Base-by-base conservation (phyloP, 2,113 vertebrate genomes). In the Glareola pratincola region DNA sequence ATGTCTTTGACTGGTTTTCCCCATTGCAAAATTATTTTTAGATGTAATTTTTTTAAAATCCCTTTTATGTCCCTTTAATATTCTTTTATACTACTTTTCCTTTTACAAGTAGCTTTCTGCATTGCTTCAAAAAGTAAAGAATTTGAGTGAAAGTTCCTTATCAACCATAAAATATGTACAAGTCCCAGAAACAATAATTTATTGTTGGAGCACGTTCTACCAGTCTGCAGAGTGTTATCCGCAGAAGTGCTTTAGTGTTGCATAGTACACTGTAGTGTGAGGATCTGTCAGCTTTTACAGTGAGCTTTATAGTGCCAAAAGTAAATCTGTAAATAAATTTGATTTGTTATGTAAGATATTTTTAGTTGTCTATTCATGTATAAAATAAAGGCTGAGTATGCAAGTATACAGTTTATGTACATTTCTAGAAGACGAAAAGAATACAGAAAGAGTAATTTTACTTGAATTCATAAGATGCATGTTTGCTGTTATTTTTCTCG, bases 381-480 rank as follows among this genome's bases (percentile, higher is more conserved):
- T 63, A 78, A 80, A 91, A 80, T 71, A 84, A 95, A 91, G 34
- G 69, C 30, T 16, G 34, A 39, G 18, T 41, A 30, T 51, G 73
- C n/a, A 84, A 53, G 30, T 78, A 27, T 64, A 59, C 12, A 60
- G 34, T 78, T 92, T 78, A 56, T 92, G 27, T 60, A 56, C 36
- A 30, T 47, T 95, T 89, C 69, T 64, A 23, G 56, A 63, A 63
- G 57, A 78, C 82, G 12, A 79, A 85, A 89, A 90, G 39, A 60
- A 79, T 69, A 23, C 30, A 37, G 51, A 51, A 91, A 39, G 51
- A 87, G 30, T 60, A 54, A 48, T 90, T 91, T 90, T 81, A 64
- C 30, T 76, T 29, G 57, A 68, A 92, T 85, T 90, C 21, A 24
- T 53, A 72, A 57, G 18, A 16, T 67, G 22, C 27, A 73, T 53